A percentile compares a stretch with the other conserved stretches of the same genome.
Evolutionary conservation across 2,888 invertebrate genomes (phyloP).

Genomic region (Podotricha telesiphe): DNA sequence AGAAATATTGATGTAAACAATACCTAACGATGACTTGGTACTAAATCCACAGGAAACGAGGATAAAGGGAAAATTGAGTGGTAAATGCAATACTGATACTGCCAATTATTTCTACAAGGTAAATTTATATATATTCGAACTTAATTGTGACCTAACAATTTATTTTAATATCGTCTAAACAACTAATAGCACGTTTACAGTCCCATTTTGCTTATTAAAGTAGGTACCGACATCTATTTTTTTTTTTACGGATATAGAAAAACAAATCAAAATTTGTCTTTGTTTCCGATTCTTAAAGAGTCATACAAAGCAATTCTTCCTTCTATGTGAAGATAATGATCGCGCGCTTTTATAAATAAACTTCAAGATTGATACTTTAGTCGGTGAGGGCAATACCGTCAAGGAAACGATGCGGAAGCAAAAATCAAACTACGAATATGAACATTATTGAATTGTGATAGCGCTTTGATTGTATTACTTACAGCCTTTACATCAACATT

Average conservation of each 20-base stretch:
- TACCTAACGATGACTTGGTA: background rate
- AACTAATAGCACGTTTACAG: background rate
- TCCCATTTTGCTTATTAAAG: background rate
- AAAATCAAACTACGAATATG: slow-evolving; percentile 9
- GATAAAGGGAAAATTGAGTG: slow-evolving; percentile 17
- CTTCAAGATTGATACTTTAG: slow-evolving; percentile 17
- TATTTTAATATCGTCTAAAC: no score
- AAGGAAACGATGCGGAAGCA: slow-evolving; percentile 18
- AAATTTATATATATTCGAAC: slow-evolving; percentile 24
- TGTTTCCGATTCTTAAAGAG: background rate
- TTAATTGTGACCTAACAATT: slow-evolving; percentile 8
- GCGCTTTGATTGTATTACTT: background rate
- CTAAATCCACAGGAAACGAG: background rate
- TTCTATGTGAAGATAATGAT: slow-evolving; percentile 17
- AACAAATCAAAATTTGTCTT: slow-evolving; percentile 1
- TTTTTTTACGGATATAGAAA: background rate
- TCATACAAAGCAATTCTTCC: slow-evolving; percentile 3
- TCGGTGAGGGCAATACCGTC: slow-evolving; percentile 17
- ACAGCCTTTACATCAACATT: no score
- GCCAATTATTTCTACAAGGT: slow-evolving; percentile 29
- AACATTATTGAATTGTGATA: slow-evolving; percentile 1
- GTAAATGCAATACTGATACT: slow-evolving; percentile 22
- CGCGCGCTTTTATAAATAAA: slow-evolving; percentile 31
- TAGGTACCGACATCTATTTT: background rate
- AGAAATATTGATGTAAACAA: background rate